Evolutionary conservation across 2,797 vertebrate species (phyloP), one percentile per base, ranked within the genome.

Genomic region (Anomalospiza imberbis): DNA sequence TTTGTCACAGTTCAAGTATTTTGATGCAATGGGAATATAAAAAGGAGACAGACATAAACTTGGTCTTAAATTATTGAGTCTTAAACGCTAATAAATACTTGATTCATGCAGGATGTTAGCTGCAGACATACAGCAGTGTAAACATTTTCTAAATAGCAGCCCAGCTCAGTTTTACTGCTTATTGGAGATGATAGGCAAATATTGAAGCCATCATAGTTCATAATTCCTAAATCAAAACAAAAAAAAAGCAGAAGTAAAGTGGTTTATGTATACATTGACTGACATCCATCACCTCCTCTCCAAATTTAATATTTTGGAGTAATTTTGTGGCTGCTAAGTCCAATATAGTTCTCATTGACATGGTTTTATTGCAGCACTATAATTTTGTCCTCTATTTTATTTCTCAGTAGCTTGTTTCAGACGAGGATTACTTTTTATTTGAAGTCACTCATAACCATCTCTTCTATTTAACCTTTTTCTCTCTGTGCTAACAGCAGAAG

Each of bases 231-330:
- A 96, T 60, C 13, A n/a, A 44, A 60, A 60, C 7, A 48, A 25
- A 28, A 63, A 28, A 63, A 50, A 44, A 13, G 6, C 36, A 57
- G 51, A 58, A 58, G 17, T 44, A 62, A 76, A 50, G 7, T 40
- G 18, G 9, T 70, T 89, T 82, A 70, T 6, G 2, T 29, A 51
- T n/a, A 71, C 6, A 13, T 61, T 87, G 57, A 74, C 44, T 36
- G 48, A 62, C 10, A 38, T 3, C 1, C 0, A 0, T 22, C 19
- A 42, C 4, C 13, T 2, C 5, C 24, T 22, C 17, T 60, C 10
- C 9, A 71, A 53, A 36, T 74, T 65, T 81, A 95, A 68, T 84
- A 85, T 70, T 88, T 94, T 74, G 34, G 20, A 78, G 51, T 38
- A 0, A 44, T 67, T 91, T 38, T 55, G 36, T 61, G 21, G 20